These are phyloP conservation scores for Scaptodrosophila lebanonensis DNA, from an alignment of 1,140 invertebrate species.

Conservation along the genomic window DNA sequence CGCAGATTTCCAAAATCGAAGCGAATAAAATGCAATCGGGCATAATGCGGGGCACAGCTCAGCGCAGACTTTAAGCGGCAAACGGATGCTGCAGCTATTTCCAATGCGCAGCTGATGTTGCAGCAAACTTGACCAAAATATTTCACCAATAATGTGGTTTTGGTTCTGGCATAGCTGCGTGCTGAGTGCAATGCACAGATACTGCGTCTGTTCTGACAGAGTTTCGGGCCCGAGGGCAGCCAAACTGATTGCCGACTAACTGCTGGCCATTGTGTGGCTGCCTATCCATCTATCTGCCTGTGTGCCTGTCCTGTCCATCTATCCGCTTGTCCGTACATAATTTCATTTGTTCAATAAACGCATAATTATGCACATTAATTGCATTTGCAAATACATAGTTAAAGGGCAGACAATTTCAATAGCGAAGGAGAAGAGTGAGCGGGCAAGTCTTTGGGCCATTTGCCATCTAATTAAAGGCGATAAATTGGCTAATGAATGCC, in stretches of 20 bases:
- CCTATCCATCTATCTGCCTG: background rate
- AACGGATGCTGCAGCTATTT: slow-evolving; percentile 9
- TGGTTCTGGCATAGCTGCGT: no score
- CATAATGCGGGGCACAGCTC: slow-evolving; percentile 7
- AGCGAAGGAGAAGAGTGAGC: no score
- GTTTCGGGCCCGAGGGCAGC: no score
- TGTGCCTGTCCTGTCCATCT: background rate
- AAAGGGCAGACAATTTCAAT: slow-evolving; percentile 20
- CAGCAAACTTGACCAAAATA: slow-evolving; percentile 47
- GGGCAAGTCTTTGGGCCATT: slow-evolving; percentile 4
- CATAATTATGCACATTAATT: slow-evolving; percentile 69
- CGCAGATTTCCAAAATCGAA: slow-evolving; percentile 30
- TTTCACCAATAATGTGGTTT: slow-evolving; percentile 51
- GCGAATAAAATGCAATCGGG: slow-evolving; percentile 53
- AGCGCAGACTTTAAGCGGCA: background rate
- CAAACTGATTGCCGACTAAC: no score
- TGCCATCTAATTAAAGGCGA: slow-evolving; percentile 61
- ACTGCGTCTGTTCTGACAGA: no score
- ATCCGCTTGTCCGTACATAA: background rate
- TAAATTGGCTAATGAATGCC: slow-evolving; percentile 58
- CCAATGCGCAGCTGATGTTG: no score
- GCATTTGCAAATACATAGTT: slow-evolving; percentile 63
- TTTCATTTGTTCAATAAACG: slow-evolving; percentile 59
- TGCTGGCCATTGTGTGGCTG: slow-evolving; percentile 1
- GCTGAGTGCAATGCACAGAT: no score